Conservation (phyloP, 2,888 invertebrate genomes). For the Ophioninae sp. region DNA sequence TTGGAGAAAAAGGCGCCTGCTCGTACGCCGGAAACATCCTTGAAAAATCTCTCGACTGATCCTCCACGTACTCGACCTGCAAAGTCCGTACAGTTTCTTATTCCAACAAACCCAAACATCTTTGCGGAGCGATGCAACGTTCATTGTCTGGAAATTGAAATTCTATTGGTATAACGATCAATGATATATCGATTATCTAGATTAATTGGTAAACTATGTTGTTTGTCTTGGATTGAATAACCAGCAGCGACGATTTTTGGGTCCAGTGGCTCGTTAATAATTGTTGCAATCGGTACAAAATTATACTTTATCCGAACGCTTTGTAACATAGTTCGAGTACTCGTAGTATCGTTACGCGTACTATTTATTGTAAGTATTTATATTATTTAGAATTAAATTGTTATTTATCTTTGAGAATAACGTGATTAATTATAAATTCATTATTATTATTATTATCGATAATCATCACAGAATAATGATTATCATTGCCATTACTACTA, state of each 20-base stretch:
- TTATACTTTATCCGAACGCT: neutral
- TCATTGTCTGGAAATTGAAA: neutral
- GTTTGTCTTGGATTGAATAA: neutral
- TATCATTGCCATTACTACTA: too few species aligned
- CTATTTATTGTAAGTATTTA: too few species aligned
- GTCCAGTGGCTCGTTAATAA: neutral
- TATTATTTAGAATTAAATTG: too few species aligned
- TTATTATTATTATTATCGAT: too few species aligned
- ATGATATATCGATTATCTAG: neutral
- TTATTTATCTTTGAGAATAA: too few species aligned
- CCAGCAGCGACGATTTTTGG: neutral
- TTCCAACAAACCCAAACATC: neutral
- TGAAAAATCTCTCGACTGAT: conserved; percentile 76
- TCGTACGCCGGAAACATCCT: conserved; percentile 78
- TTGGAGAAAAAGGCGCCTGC: conserved; percentile 77
- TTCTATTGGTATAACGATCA: neutral
- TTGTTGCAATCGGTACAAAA: neutral
- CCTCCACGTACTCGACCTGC: conserved; percentile 78
- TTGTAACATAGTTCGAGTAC: too few species aligned
- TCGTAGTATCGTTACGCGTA: too few species aligned
- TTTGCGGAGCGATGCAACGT: neutral
- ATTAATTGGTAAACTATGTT: neutral
- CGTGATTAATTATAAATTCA: too few species aligned
- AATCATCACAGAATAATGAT: too few species aligned
- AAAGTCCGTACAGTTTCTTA: conserved; percentile 10